Evolutionary conservation across 2,888 invertebrate genomes (phyloP), one percentile per base, ranked within the genome.

Genomic region (Dolichopus griseipennis): DNA sequence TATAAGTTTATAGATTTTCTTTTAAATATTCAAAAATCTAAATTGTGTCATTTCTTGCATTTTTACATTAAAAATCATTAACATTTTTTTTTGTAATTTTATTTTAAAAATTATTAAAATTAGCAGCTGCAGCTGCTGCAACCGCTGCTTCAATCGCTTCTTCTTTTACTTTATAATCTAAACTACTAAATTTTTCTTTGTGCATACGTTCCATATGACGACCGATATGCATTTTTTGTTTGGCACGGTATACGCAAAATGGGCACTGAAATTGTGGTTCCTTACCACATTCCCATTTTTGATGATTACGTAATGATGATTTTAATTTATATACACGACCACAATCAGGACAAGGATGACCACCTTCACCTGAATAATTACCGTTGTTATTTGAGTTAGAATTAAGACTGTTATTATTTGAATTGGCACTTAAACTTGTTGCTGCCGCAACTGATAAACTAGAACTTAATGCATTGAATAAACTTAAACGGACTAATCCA

Each of bases 261-360:
- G 89, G 89, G 79, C 92, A 92, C 78, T 89, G 88, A 80, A 91
- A 91, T 81, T 90, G 90, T 22, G 91, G 91, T 81, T 91, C 91
- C 80, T 91, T 91, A 77, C 91, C 90, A 81, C 91, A 91, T 82
- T 91, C 91, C 91, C 91, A 91, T 81, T 91, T 91, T 84, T 90
- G 90, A 78, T 91, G 91, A 80, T 91, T 91, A 71, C 91, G 85
- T 75, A 91, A 83, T 70, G 92, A 92, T 74, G 92, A 92, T 83
- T 93, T 93, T 74, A 93, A 85, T 81, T 93, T 93, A 83, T 93
- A 93, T 72, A 90, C 88, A 73, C 93, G 86, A 71, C 91, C 92
- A 82, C 93, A 93, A 76, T 90, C 90, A 68, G 90, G 87, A 81
- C 92, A 92, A 69, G 88, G 86, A 85, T 90, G 91, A 77, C 86